Conservation (phyloP, 2,113 vertebrate genomes). For the Ameiurus melas region DNA sequence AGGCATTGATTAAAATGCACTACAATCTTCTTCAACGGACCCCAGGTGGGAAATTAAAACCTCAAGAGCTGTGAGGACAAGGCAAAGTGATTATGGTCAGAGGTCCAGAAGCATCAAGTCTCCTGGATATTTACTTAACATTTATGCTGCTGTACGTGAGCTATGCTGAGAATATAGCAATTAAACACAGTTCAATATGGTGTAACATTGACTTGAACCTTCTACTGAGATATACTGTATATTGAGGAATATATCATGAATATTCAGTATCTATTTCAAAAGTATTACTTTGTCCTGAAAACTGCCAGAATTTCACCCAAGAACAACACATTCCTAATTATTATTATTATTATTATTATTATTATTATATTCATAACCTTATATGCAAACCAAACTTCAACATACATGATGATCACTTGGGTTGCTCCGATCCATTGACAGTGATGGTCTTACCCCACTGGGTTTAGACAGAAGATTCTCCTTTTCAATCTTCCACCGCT, state of each 20-base stretch:
- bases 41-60: constrained; percentile 56
- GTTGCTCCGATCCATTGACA: not conserved
- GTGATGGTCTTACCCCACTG: constrained; percentile 59
- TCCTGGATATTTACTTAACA: not conserved
- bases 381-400: not conserved
- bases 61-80: constrained; percentile 27
- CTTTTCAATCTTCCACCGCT: constrained; percentile 72
- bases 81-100: not conserved
- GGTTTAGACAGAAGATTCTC: constrained; percentile 73
- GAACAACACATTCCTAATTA: not conserved
- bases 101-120: not conserved
- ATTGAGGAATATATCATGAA: not conserved
- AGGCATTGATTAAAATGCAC: constrained; percentile 57
- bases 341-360: not conserved
- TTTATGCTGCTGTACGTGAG: not conserved
- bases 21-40: constrained; percentile 32
- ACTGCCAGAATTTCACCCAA: not conserved
- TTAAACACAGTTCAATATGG: not conserved
- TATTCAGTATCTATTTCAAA: not conserved
- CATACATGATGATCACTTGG: not conserved
- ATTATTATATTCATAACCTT: not conserved
- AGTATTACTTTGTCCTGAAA: not conserved
- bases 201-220: not conserved
- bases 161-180: not conserved
- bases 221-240: not conserved